Percentiles rank a stretch among this genome's conserved stretches.
phyloP scores from a whole-genome alignment of 2,113 vertebrate species.

The Rhadina sibilatrix region DNA sequence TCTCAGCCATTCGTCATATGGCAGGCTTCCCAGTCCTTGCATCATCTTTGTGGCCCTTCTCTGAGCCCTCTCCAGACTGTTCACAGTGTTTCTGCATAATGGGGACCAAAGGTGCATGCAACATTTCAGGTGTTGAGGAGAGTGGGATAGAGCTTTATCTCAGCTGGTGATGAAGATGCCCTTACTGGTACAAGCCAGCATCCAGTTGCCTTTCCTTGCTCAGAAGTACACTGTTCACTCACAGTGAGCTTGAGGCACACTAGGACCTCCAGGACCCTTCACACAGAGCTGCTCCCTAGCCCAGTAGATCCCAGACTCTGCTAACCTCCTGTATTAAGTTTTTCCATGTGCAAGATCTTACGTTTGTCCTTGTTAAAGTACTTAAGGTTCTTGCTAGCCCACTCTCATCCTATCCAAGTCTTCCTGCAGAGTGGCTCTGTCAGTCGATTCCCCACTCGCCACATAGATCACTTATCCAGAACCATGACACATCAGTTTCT shows the following conservation, averaged over 20 bases:
- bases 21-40: neutral
- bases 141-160: neutral
- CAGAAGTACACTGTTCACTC: neutral
- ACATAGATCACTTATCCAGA: neutral
- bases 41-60: neutral
- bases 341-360: neutral
- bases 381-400: neutral
- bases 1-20: neutral
- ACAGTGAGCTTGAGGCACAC: neutral
- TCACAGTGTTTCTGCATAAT: neutral
- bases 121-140: neutral
- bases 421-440: rapidly evolving
- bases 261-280: neutral
- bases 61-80: neutral
- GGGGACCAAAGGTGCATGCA: neutral
- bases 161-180: neutral
- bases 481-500: neutral
- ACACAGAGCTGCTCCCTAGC: neutral
- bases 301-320: neutral
- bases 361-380: neutral
- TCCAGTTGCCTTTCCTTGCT: neutral
- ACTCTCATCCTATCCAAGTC: neutral
- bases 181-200: neutral
- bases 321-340: neutral
- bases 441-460: neutral